Percentiles rank a stretch among this genome's conserved stretches.
These are phyloP conservation scores for Caenorhabditis sulstoni DNA, from an alignment of 2,888 invertebrate species.

Conservation along the genomic window DNA sequence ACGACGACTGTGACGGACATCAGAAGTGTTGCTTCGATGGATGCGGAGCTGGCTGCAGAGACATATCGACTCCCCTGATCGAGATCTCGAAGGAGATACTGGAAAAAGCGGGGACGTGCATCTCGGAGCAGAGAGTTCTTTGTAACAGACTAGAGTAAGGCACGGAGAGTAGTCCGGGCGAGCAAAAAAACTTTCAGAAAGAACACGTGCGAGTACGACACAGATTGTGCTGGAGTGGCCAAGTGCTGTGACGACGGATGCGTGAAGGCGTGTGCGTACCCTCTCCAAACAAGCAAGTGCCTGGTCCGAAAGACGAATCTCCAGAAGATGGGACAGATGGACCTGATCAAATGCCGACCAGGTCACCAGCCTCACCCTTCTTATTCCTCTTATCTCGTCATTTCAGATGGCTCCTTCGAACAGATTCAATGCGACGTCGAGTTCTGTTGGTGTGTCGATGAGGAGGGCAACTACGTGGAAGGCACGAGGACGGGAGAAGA, in stretches of 20 bases:
- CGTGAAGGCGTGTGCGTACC: slow-evolving; percentile 65
- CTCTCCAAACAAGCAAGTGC: slow-evolving; percentile 72
- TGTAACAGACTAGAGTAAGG: slow-evolving; percentile 53
- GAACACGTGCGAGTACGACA: slow-evolving; percentile 70
- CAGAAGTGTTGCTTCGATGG: slow-evolving; percentile 79
- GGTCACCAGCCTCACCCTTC: slow-evolving; percentile 17
- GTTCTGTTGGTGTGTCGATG: slow-evolving; percentile 77
- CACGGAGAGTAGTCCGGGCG: neutral
- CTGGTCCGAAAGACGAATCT: slow-evolving; percentile 72
- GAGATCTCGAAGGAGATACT: slow-evolving; percentile 51
- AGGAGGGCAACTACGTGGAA: slow-evolving; percentile 70
- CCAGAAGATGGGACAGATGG: slow-evolving; percentile 68
- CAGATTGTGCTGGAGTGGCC: slow-evolving; percentile 73
- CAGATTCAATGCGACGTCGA: slow-evolving; percentile 73
- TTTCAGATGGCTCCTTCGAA: slow-evolving; percentile 72
- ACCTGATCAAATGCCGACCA: slow-evolving; percentile 67
- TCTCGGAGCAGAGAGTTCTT: slow-evolving; percentile 49
- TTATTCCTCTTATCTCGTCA: neutral
- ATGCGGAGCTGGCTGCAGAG: slow-evolving; percentile 71
- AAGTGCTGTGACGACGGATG: slow-evolving; percentile 80
- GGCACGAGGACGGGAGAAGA: slow-evolving; percentile 71
- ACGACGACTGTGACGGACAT: slow-evolving; percentile 65
- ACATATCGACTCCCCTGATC: slow-evolving; percentile 41
- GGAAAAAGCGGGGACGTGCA: slow-evolving; percentile 54
- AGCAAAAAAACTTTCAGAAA: slow-evolving; percentile 24